A percentile compares a stretch with the other conserved stretches of the same genome.
phyloP scores from a whole-genome alignment of 2,113 vertebrate species.

The Lucifuga dentata region DNA sequence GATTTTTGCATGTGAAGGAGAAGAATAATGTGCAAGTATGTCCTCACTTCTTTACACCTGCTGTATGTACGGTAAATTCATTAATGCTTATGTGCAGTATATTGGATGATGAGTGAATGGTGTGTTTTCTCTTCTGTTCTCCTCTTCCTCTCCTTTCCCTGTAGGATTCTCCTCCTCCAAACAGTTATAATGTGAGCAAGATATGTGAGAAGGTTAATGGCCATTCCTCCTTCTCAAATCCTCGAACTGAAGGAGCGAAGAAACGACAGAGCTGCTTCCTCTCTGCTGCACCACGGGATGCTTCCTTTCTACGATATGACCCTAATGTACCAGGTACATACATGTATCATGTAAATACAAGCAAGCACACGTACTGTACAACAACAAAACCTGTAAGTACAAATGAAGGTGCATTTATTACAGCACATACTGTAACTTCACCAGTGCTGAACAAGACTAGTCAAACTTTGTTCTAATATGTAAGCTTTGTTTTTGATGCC shows the following conservation, averaged over 20 bases:
- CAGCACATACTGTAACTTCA: too few species aligned
- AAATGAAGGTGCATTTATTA: too few species aligned
- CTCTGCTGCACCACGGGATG: conserved; percentile 70
- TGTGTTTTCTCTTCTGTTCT: background rate
- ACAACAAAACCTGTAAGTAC: too few species aligned
- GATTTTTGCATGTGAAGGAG: conserved; percentile 47
- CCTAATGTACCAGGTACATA: conserved; percentile 70
- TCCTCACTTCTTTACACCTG: conserved; percentile 28
- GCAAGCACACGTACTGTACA: background rate
- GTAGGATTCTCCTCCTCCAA: conserved; percentile 83
- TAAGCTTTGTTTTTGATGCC: too few species aligned
- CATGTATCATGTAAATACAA: background rate
- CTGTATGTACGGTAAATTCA: too few species aligned
- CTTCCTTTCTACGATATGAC: conserved; percentile 40
- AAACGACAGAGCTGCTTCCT: conserved; percentile 84
- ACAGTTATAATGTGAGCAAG: conserved; percentile 81
- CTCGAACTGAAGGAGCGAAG: conserved; percentile 72
- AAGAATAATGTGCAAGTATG: conserved; percentile 37
- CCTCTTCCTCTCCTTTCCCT: background rate
- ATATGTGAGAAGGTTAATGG: conserved; percentile 78
- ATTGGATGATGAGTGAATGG: too few species aligned
- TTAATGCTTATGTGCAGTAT: conserved; percentile 39
- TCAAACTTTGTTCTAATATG: too few species aligned
- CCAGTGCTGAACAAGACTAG: too few species aligned
- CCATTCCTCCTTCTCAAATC: conserved; percentile 66